Evolutionary conservation across 64 coral and sea anemone species (phyloP).

Genomic region (Montipora efflorescens): DNA sequence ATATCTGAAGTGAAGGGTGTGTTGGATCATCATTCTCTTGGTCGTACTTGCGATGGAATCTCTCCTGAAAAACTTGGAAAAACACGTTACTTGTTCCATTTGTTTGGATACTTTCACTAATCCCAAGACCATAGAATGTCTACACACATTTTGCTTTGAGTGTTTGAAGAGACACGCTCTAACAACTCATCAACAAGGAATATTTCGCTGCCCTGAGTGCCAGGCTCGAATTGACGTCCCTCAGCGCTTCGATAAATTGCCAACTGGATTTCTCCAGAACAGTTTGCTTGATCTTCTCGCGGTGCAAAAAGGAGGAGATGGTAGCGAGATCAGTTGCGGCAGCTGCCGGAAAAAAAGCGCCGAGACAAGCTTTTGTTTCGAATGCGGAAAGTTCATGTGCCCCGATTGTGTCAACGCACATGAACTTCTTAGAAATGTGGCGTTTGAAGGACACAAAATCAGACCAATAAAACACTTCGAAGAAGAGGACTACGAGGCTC

Average conservation of each 20-base stretch:
- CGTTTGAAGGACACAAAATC: conserved; percentile 1
- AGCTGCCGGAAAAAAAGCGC: not conserved
- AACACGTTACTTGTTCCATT: conserved; percentile 26
- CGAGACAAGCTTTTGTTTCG: conserved; percentile 14
- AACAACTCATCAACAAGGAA: not conserved
- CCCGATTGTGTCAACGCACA: not conserved
- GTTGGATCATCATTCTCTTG: too few species aligned
- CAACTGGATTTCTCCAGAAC: conserved; percentile 37
- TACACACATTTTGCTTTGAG: conserved; percentile 33
- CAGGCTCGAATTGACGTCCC: conserved; percentile 3
- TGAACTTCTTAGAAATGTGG: not conserved
- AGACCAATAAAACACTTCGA: not conserved
- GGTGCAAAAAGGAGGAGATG: not conserved
- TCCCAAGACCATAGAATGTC: conserved; percentile 14
- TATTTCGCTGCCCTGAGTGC: conserved; percentile 35
- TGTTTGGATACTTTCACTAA: conserved; percentile 13
- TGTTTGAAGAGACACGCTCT: conserved; percentile 13
- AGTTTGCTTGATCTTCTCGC: conserved; percentile 32
- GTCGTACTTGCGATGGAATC: not conserved
- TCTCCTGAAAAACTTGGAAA: conserved; percentile 31
- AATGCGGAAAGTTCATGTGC: conserved; percentile 14
- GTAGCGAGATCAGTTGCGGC: not conserved
- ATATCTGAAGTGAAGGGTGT: too few species aligned
- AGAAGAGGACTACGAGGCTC: not conserved
- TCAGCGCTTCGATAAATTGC: conserved; percentile 17